Percentiles rank a stretch among this genome's conserved stretches.
Conservation (phyloP, 2,113 vertebrate species). For the Gymnocephalus cernua region DNA sequence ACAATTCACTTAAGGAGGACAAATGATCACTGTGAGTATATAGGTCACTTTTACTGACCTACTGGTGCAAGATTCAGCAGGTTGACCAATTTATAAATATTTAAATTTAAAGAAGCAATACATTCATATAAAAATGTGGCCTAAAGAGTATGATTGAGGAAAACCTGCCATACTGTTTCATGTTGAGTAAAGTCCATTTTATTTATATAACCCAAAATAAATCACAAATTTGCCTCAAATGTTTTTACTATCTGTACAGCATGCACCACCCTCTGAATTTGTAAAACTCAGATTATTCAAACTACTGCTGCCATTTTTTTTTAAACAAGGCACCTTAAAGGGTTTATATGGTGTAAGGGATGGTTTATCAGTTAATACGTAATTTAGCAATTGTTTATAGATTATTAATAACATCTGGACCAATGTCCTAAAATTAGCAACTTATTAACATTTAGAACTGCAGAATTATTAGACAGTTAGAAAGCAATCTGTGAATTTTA, state of each 20-base stretch:
- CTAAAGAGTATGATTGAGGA: not conserved
- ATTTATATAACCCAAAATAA: not conserved
- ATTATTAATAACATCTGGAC: no score
- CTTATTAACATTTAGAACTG: not conserved
- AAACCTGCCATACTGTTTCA: not conserved
- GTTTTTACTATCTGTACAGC: no score
- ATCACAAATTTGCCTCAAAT: not conserved
- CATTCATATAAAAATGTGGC: not conserved
- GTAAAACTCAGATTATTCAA: no score
- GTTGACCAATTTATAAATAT: not conserved
- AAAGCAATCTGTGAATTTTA: not conserved
- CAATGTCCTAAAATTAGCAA: no score
- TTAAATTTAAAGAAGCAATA: not conserved
- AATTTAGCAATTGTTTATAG: no score
- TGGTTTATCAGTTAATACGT: not conserved
- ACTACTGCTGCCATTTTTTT: not conserved
- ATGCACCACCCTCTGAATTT: no score
- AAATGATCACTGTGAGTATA: constrained; percentile 21
- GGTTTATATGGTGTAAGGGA: no score
- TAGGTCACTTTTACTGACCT: not conserved
- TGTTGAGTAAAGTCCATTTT: not conserved
- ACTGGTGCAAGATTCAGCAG: not conserved
- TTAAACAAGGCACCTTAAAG: not conserved
- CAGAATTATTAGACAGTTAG: not conserved
- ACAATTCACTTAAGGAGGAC: constrained; percentile 60